These are phyloP conservation scores for Amphipyra berbera DNA, from an alignment of 2,888 invertebrate genomes.

Conservation along the genomic window DNA sequence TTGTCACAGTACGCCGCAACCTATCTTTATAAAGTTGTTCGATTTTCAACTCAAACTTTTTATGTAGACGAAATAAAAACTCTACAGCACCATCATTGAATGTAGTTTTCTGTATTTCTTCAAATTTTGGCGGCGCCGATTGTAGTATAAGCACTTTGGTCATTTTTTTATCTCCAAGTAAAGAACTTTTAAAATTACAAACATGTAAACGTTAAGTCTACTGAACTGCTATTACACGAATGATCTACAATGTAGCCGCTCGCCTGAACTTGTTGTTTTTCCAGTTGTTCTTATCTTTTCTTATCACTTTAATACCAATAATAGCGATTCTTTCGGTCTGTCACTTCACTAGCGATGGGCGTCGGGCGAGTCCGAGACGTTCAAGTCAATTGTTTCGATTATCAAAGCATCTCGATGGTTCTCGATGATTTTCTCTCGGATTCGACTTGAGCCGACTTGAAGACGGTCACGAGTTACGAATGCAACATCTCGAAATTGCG, in stretches of 20 bases:
- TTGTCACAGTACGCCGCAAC: slow-evolving; percentile 72
- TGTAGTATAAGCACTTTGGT: slow-evolving; percentile 79
- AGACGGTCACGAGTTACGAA: no score
- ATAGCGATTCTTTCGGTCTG: no score
- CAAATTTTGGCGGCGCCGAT: slow-evolving; percentile 87
- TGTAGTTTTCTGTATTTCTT: slow-evolving; percentile 87
- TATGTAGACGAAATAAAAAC: slow-evolving; percentile 88
- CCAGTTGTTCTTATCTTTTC: not conserved
- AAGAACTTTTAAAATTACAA: not conserved
- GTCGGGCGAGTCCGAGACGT: no score
- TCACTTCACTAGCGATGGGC: no score
- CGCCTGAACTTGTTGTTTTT: slow-evolving; percentile 25
- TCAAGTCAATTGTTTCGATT: no score
- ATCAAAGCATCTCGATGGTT: no score
- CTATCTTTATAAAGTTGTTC: slow-evolving; percentile 84
- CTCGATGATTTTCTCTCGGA: no score
- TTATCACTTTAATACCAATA: slow-evolving; percentile 22
- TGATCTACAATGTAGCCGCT: slow-evolving; percentile 9
- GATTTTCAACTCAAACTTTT: slow-evolving; percentile 85
- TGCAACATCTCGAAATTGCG: no score
- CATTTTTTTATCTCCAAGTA: slow-evolving; percentile 56
- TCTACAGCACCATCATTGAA: slow-evolving; percentile 89
- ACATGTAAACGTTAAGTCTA: slow-evolving; percentile 13
- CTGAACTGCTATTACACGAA: slow-evolving; percentile 6
- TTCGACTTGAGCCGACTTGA: no score